Percentiles rank a stretch among this genome's conserved stretches.
Evolutionary conservation across 1,140 invertebrate genomes (phyloP).

Genomic region (Dermatophagoides farinae): DNA sequence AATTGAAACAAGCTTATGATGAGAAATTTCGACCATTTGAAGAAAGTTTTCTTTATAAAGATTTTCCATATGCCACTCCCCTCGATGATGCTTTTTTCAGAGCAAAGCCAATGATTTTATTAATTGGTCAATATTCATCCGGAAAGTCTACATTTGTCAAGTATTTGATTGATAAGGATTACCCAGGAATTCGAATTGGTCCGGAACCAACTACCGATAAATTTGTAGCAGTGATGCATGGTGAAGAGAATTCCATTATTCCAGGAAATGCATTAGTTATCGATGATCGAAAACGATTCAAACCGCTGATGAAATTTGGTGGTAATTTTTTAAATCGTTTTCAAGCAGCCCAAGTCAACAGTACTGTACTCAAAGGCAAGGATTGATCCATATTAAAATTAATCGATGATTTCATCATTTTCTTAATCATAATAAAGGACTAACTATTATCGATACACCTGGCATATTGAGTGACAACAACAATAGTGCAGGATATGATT

Average conservation of each 20-base stretch:
- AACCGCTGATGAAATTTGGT: slow-evolving; percentile 41
- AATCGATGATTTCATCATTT: neutral
- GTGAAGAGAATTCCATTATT: slow-evolving; percentile 38
- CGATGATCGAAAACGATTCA: slow-evolving; percentile 46
- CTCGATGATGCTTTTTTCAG: slow-evolving; percentile 94
- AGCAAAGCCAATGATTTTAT: slow-evolving; percentile 67
- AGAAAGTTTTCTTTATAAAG: slow-evolving; percentile 44
- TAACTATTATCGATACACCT: slow-evolving; percentile 41
- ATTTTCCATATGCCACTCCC: slow-evolving; percentile 44
- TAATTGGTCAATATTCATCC: slow-evolving; percentile 54
- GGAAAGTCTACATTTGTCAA: slow-evolving; percentile 53
- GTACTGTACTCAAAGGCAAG: slow-evolving; percentile 26
- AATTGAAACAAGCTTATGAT: slow-evolving; percentile 41
- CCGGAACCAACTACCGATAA: slow-evolving; percentile 46
- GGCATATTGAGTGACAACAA: slow-evolving; percentile 37
- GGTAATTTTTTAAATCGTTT: slow-evolving; percentile 47
- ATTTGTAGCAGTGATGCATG: slow-evolving; percentile 47
- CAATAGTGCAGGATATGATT: slow-evolving; percentile 41
- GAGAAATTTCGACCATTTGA: slow-evolving; percentile 44
- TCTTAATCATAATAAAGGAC: slow-evolving; percentile 22
- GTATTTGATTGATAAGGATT: slow-evolving; percentile 41
- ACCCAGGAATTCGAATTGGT: slow-evolving; percentile 41
- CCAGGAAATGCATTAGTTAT: slow-evolving; percentile 52
- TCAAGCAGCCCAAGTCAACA: slow-evolving; percentile 31
- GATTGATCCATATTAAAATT: neutral